A percentile compares a stretch with the other conserved stretches of the same genome.
phyloP scores from a whole-genome alignment of 2,113 vertebrate species.

The Erythrolamprus reginae region DNA sequence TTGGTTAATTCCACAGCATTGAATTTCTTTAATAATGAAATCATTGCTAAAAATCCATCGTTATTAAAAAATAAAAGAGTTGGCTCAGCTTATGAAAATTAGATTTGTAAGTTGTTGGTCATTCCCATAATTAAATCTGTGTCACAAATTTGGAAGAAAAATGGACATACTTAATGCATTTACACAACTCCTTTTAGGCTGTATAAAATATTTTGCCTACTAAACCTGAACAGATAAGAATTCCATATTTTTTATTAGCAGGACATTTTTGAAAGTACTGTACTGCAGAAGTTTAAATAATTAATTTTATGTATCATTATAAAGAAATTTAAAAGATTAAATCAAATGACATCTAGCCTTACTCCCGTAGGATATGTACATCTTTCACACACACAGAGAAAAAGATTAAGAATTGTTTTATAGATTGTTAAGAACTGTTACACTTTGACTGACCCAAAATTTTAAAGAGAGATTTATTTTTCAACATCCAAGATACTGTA shows the following conservation, averaged over 20 bases:
- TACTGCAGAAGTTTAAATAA: not conserved
- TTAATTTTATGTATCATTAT: not conserved
- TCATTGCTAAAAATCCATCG: conserved; percentile 75
- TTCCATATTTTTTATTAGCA: conserved; percentile 68
- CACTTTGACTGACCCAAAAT: not conserved
- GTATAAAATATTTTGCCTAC: conserved; percentile 63
- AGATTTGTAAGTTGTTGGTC: conserved; percentile 82
- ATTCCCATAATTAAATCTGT: conserved; percentile 82
- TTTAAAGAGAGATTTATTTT: not conserved
- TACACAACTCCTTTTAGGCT: conserved; percentile 73
- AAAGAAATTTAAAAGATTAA: conserved; percentile 16
- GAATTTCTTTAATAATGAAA: conserved; percentile 79
- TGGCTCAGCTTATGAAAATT: conserved; percentile 76
- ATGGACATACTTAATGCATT: conserved; percentile 82
- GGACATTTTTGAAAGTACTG: conserved; percentile 22
- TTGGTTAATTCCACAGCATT: conserved; percentile 67
- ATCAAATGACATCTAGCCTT: not conserved
- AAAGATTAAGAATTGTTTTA: not conserved
- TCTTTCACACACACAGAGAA: conserved; percentile 15
- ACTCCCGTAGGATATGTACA: not conserved
- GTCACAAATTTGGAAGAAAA: conserved; percentile 82
- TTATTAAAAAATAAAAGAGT: conserved; percentile 75
- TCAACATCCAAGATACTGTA: not conserved
- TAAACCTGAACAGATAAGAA: conserved; percentile 66
- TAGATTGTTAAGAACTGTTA: not conserved